A percentile compares a stretch with the other conserved stretches of the same genome.
These are phyloP conservation scores for Bradypodion pumilum DNA, from an alignment of 2,797 vertebrate genomes.

Conservation along the genomic window DNA sequence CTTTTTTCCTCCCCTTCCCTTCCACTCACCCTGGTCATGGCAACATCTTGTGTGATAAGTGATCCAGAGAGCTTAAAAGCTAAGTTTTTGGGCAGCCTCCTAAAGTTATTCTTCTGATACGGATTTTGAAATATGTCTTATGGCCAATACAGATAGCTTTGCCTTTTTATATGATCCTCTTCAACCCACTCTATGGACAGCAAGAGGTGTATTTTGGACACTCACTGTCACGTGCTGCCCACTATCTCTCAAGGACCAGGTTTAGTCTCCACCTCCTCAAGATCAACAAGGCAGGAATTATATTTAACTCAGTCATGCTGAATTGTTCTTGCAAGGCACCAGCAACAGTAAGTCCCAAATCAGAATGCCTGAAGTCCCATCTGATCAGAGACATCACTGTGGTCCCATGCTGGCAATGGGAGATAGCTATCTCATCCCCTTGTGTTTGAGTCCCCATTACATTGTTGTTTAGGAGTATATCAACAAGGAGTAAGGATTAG, in stretches of 20 bases:
- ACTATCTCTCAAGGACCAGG: neutral
- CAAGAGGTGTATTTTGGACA: rapidly evolving
- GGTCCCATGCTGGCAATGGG: neutral
- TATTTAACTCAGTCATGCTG: neutral
- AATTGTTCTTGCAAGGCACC: no score
- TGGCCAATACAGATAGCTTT: no score
- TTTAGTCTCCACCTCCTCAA: neutral
- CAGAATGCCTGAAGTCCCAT: neutral
- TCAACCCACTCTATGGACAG: neutral
- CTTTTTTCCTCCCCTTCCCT: no score
- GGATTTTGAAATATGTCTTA: no score
- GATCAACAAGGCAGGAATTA: neutral
- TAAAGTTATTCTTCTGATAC: no score
- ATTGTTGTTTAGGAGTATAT: no score
- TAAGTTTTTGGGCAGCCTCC: no score
- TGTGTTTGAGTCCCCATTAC: neutral
- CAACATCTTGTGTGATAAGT: no score
- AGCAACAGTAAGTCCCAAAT: neutral
- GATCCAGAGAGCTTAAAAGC: no score
- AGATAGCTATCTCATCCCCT: neutral
- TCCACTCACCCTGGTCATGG: no score
- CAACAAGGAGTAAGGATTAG: neutral
- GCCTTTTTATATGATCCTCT: neutral
- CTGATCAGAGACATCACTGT: neutral
- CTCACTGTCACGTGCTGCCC: rapidly evolving